Percentiles rank a stretch among this genome's conserved stretches.
Evolutionary conservation across 2,113 vertebrate species (phyloP).

Genomic region (Myocastor coypus): DNA sequence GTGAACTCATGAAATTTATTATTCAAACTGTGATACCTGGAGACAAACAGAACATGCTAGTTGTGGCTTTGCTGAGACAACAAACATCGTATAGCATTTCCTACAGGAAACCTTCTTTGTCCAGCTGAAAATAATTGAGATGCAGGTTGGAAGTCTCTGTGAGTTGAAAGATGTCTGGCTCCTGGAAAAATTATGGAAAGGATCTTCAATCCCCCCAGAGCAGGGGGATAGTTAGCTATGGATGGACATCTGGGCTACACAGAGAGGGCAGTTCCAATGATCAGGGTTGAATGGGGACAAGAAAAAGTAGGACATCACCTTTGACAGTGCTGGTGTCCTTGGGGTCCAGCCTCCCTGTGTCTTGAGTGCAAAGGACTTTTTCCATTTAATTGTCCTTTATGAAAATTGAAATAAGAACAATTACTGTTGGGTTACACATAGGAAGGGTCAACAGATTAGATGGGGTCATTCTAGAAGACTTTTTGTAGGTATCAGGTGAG

Average conservation of each 20-base stretch:
- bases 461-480: not conserved
- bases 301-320: not conserved
- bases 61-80: not conserved
- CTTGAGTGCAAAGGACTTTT: not conserved
- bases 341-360: not conserved
- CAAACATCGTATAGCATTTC: too few relatives aligned
- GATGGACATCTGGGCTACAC: not conserved
- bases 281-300: not conserved
- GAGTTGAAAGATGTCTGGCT: not conserved
- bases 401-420: conserved; percentile 14
- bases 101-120: not conserved
- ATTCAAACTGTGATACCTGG: not conserved
- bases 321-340: not conserved
- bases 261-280: not conserved
- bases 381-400: not conserved
- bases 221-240: not conserved
- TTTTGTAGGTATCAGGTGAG: not conserved
- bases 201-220: not conserved
- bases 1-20: not conserved
- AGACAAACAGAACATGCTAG: not conserved
- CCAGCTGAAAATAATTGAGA: not conserved
- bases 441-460: not conserved
- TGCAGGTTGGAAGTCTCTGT: not conserved
- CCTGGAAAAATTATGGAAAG: not conserved
- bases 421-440: not conserved